Base-by-base conservation (phyloP, 2,888 invertebrate species). In the Liopterus haemorrhoidalis region DNA sequence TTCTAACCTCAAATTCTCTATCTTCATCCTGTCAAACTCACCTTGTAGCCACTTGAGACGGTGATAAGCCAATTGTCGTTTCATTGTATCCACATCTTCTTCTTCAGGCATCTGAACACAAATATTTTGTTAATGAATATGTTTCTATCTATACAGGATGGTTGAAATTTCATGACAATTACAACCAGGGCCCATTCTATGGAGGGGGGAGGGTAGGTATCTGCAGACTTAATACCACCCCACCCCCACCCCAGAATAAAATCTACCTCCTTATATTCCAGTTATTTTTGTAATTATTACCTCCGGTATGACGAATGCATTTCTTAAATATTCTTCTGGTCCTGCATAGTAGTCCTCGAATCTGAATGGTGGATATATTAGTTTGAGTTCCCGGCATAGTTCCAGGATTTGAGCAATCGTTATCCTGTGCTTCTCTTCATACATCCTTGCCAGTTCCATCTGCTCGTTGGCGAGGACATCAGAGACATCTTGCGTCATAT, bases 391-490 rank as follows among this genome's bases (percentile, higher is more conserved):
- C 37, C 64, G 62, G 15, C 67, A 61, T n/a, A 58, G 52, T 20
- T 56, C 48, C 57, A 65, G 59, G 60, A 65, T 64, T 53, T 60
- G 64, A 11, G 62, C 60, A 3, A 54, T 54, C 24, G 59, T 57
- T 9, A 59, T 28, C 8, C 52, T 52, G 27, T 57, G 53, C 41
- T 54, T 56, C 41, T 67, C 64, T 28, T 61, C 53, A 50, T 63
- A 62, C 35, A 50, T 59, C 46, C 62, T 57, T 3, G 56, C 54
- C 9, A 67, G 48, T 48, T 65, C 62, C 5, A 68, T 54, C 49
- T 68, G 67, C 49, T 68, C 66, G 49, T 67, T 68, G 3, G 62
- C 62, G 4, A 68, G 51, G 1, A 68, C 67, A 36, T 67, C 67
- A 47, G 64, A 65, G 8, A 65, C 62, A 46, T 69, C 67, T 54